Evolutionary conservation across 2,797 vertebrate genomes (phyloP), one percentile per base, ranked within the genome.

Genomic region (Acanthiza pusilla): DNA sequence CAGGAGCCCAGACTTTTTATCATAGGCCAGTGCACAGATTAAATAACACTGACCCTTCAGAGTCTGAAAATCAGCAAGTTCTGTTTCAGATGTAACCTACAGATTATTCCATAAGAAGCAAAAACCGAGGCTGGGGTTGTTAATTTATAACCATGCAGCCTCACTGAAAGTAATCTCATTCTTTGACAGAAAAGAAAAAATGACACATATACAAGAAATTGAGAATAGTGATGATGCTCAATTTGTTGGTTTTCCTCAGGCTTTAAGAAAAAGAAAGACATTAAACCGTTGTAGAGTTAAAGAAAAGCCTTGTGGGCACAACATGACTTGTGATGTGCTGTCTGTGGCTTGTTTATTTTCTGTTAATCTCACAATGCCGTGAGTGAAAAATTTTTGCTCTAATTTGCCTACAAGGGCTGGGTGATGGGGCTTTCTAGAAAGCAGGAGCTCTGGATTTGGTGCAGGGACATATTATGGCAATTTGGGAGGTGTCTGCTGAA

Each of bases 241-340:
- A 25, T 57, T 91, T 13, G 10, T n/a, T 67, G 29, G 2, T 14
- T 82, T 92, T 80, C 92, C 91, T 61, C 42, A 30, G 67, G 78
- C 77, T 87, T 95, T 63, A 57, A 50, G 92, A 53, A 86, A 72
- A 80, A 45, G 13, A 30, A 60, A 72, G 40, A 38, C 53, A 79
- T 90, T 54, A 93, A 91, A 55, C 50, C 21, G 58, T 72, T 68
- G 81, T 60, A 72, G 12, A 50, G 70, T 42, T 73, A 74, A 91
- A 75, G 42, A 89, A 93, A 92, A 92, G 42, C 91, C 89, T 88
- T 65, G 61, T 80, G 72, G 93, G 63, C 16, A 75, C 72, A 94
- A 60, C 27, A 80, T 80, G 38, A 43, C n/a, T 67, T 34, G 63
- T 38, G n/a, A 77, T 93, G 89, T 89, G 25, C 54, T 74, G 38